Percentiles rank a stretch among this genome's conserved stretches.
Conservation (phyloP, 2,888 invertebrate species). For the Cinara cedri region DNA sequence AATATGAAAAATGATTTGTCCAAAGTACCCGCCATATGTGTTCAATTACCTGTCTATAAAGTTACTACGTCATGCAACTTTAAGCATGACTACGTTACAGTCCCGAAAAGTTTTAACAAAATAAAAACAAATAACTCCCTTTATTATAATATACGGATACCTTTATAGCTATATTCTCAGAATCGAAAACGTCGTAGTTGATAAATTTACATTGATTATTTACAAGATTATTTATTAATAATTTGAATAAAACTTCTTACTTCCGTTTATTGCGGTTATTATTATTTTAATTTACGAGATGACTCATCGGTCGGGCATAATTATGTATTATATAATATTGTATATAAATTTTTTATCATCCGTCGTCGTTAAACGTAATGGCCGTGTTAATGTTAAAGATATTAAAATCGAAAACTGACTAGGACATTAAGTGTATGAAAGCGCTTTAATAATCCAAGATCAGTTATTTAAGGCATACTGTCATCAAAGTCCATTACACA, state of each 20-base stretch:
- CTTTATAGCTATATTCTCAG: no score
- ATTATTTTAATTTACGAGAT: background rate
- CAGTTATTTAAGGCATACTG: constrained; percentile 49
- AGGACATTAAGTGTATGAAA: constrained; percentile 35
- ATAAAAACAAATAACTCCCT: no score
- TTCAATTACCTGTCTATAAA: no score
- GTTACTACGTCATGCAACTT: no score
- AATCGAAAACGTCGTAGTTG: no score
- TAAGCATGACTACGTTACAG: no score
- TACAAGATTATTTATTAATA: no score
- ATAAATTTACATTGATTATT: no score
- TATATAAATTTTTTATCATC: constrained; percentile 13
- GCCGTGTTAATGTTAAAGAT: constrained; percentile 39
- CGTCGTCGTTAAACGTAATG: constrained; percentile 10
- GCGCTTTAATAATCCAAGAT: constrained; percentile 43
- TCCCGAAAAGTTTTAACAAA: no score
- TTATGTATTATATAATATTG: background rate
- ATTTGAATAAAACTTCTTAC: background rate
- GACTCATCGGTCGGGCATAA: background rate
- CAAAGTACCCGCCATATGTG: no score
- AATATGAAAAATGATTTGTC: no score
- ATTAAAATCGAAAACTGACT: constrained; percentile 48
- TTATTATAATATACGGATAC: no score
- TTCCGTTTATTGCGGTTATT: background rate
- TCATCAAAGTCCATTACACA: constrained; percentile 56